Percentiles rank a stretch among this genome's conserved stretches.
Evolutionary conservation across 2,888 invertebrate genomes (phyloP).

Genomic region (Helleia helle): DNA sequence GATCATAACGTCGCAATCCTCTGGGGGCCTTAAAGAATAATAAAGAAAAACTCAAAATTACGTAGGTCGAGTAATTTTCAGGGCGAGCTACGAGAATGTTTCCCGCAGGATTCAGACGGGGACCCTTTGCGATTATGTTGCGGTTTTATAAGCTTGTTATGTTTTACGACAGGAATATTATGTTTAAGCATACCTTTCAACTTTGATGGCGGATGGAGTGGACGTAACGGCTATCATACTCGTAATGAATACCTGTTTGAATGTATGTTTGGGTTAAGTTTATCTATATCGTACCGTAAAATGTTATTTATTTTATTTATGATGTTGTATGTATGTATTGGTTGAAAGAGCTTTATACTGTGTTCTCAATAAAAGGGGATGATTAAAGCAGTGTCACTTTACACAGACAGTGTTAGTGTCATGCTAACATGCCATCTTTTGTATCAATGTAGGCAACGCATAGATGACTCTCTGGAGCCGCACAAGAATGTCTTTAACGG

Average conservation of each 20-base stretch:
- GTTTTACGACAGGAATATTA: constrained; percentile 55
- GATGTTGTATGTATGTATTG: too few relatives aligned
- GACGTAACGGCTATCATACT: constrained; percentile 3
- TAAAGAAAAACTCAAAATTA: constrained; percentile 69
- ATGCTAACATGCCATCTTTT: too few relatives aligned
- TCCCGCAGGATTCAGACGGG: constrained; percentile 51
- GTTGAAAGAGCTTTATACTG: too few relatives aligned
- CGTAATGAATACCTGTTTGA: background rate
- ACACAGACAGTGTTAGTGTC: too few relatives aligned
- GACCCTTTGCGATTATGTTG: constrained; percentile 62
- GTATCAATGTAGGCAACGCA: too few relatives aligned
- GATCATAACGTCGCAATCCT: constrained; percentile 69
- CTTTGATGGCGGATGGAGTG: constrained; percentile 30
- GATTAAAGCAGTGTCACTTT: too few relatives aligned
- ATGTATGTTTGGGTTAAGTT: background rate
- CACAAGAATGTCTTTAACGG: too few relatives aligned
- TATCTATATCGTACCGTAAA: background rate
- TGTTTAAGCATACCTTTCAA: constrained; percentile 31
- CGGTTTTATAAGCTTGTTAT: constrained; percentile 70
- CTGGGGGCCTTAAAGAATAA: constrained; percentile 64
- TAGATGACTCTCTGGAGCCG: too few relatives aligned
- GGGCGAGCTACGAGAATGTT: constrained; percentile 58
- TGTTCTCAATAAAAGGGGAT: too few relatives aligned
- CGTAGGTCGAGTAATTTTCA: constrained; percentile 66
- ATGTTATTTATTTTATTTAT: background rate